Base-by-base conservation (phyloP, 1,140 invertebrate genomes). In the Lycorma delicatula region DNA sequence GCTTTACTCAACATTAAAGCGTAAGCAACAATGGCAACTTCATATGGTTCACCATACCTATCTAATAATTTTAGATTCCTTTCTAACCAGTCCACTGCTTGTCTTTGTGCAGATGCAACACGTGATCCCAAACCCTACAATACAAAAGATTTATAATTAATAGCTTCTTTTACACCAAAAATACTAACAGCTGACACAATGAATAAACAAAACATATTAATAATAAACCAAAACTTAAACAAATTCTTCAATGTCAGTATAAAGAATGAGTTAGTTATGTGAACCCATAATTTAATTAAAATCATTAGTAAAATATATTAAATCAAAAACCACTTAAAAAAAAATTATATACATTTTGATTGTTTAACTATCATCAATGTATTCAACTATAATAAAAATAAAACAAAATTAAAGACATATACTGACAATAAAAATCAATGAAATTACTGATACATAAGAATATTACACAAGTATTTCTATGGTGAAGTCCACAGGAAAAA, bases 1-100 rank as follows among this genome's bases (percentile, higher is more conserved):
- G 89, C 85, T 69, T 90, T 88, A 16, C 82, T 82, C 54, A 86
- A 72, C 66, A 89, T 81, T 4, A 97, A 75, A 0, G 92, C 91
- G 71, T 94, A 93, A 0, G 93, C 82, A 0, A 91, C 88, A 48
- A 96, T 84, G 1, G 92, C 87, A 18, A 92, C 77, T 67, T 94
- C 87, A 67, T 89, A 93, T 0, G 92, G 85, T 56, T 85, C 79
- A 2, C 85, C 85, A 34, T 76, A 77, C 13, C 81, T 73, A 53
- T 82, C 76, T 11, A 94, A 67, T 49, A 89, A 73, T 57, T 86
- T 81, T 66, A 94, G 77, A 70, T 93, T 91, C 16, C 82, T 75
- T 67, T 93, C 91, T n/a, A 97, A 75, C 80, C 88, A 96, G 1
- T 77, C 72, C 13, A 89, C 75, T 1, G 86, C 91, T 48, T 79